These are phyloP conservation scores for Volucella inflata DNA, from an alignment of 2,888 invertebrate species.

Conservation along the genomic window DNA sequence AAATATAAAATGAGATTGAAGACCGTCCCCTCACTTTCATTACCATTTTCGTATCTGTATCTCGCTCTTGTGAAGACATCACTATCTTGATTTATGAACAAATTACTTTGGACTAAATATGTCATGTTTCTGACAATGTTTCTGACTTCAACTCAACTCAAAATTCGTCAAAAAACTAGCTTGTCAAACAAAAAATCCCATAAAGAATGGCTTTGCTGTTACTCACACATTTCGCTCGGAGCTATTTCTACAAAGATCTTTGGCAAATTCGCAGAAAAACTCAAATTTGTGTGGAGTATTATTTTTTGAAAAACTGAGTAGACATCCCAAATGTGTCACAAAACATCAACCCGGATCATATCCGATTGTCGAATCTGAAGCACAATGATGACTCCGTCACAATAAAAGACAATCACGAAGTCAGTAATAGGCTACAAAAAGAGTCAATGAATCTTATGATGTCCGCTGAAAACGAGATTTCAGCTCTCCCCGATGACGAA, in stretches of 20 bases:
- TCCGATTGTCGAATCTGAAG: constrained; percentile 90
- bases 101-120: too few species aligned
- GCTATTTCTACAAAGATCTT: constrained; percentile 62
- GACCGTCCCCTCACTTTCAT: too few species aligned
- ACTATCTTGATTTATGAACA: too few species aligned
- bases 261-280: constrained; percentile 60
- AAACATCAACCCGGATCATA: constrained; percentile 92
- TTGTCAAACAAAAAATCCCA: constrained; percentile 74
- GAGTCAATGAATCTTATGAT: constrained; percentile 96
- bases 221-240: constrained; percentile 48
- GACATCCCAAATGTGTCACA: constrained; percentile 88
- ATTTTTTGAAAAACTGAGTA: constrained; percentile 22
- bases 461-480: constrained; percentile 94
- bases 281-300: constrained; percentile 19
- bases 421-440: constrained; percentile 93
- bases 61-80: too few species aligned
- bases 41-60: too few species aligned
- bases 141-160: too few species aligned
- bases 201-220: constrained; percentile 69
- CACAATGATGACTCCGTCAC: constrained; percentile 92
- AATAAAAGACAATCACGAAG: constrained; percentile 93
- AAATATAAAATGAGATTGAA: too few species aligned
- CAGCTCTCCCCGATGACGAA: constrained; percentile 98
- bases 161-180: constrained; percentile 78
- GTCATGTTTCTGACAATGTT: too few species aligned